Evolutionary conservation across 2,888 invertebrate genomes (phyloP), one percentile per base, ranked within the genome.

Genomic region (Xiphydria camelus): DNA sequence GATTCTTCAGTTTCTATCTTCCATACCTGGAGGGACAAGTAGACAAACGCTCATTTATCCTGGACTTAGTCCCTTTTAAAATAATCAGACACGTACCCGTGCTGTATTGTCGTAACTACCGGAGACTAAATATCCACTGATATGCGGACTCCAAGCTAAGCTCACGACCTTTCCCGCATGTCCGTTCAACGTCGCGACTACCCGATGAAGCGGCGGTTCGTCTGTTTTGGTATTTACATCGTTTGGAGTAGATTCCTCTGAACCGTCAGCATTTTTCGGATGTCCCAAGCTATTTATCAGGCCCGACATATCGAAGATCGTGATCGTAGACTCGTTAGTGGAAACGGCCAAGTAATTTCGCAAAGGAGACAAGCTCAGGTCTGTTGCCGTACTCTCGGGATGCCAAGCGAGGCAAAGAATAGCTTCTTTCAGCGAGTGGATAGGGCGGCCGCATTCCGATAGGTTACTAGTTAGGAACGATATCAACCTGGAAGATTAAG

Each of bases 381-480:
- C 82, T 18, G 76, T 76, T 0, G 81, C 79, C 0, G 84, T 85
- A 51, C 83, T 82, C 37, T 79, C 76, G 0, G 90, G 89, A 74
- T 91, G 90, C 89, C 90, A 91, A 4, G 77, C 78, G 1, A 88
- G 67, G 41, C 79, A 78, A 62, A 86, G 83, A 18, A 91, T 79
- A 43, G 82, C 71, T 76, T 87, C 87, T 37, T 83, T 82, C 63
- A 76, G 78, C 3, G 78, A 66, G 45, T 78, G 78, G 3, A 83
- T 70, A 3, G 77, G 75, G 47, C 47, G 45, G 3, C 62, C 61
- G 17, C 49, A 46, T 36, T 53, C 47, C 19, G 47, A 33, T 21
- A 69, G 49, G 20, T 64, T 47, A 7, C 46, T 52, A 49, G 68
- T 54, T 2, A 61, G 51, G 37, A 73, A 66, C 14, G 51, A 53